Evolutionary conservation across 2,113 vertebrate genomes (phyloP).

Genomic region (Thalassoma bifasciatum): DNA sequence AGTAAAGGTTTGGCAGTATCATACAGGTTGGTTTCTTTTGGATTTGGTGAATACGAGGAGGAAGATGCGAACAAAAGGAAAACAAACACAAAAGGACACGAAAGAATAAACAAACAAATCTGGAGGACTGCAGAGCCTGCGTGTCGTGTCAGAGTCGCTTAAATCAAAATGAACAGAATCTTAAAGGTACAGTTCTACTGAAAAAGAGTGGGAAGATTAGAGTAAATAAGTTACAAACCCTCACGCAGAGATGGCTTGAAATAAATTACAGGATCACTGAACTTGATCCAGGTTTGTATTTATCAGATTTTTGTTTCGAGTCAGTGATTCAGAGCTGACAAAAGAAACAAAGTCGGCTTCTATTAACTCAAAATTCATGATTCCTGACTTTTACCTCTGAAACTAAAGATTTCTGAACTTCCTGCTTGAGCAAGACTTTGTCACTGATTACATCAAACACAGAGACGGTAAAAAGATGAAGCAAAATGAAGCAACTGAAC

Average conservation of each 20-base stretch:
- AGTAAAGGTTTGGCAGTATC: constrained; percentile 34
- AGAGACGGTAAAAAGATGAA: too few relatives aligned
- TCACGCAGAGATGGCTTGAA: too few relatives aligned
- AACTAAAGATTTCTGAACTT: not conserved
- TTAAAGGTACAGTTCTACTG: not conserved
- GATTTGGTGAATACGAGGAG: constrained; percentile 1
- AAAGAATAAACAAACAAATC: not conserved
- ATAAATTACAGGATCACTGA: constrained; percentile 6
- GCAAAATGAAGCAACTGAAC: too few relatives aligned
- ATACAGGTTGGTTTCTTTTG: constrained; percentile 23
- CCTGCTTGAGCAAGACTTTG: too few relatives aligned
- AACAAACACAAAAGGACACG: not conserved
- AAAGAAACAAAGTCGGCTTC: too few relatives aligned
- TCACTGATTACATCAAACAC: too few relatives aligned
- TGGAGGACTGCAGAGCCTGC: constrained; percentile 31
- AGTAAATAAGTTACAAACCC: not conserved
- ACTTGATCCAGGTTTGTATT: too few relatives aligned
- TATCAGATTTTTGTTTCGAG: too few relatives aligned
- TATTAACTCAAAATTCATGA: not conserved
- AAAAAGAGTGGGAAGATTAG: not conserved
- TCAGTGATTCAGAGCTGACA: too few relatives aligned
- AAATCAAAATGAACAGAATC: not conserved
- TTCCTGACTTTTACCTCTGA: not conserved
- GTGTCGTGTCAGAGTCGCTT: not conserved
- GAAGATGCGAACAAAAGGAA: constrained; percentile 18